These are phyloP conservation scores for Hylaeus anthracinus DNA, from an alignment of 1,140 invertebrate genomes.

Conservation along the genomic window DNA sequence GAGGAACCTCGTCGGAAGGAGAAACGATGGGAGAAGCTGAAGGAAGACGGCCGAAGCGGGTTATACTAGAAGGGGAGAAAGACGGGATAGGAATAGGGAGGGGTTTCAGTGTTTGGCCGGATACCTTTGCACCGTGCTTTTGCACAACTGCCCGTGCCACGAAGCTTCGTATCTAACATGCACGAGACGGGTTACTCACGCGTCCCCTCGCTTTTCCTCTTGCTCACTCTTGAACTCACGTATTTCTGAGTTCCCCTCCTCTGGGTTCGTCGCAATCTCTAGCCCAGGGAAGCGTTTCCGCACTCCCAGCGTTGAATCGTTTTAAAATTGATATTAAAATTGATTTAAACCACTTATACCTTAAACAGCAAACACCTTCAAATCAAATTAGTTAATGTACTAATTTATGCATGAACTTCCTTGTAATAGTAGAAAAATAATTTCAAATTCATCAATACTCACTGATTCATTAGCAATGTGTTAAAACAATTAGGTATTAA, in stretches of 20 bases:
- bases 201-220: not conserved
- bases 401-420: not conserved
- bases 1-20: not conserved
- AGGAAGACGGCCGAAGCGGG: slow-evolving; percentile 39
- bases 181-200: slow-evolving; percentile 44
- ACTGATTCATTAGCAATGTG: not conserved
- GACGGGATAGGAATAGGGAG: slow-evolving; percentile 22
- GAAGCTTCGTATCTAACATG: slow-evolving; percentile 38
- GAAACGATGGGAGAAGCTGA: slow-evolving; percentile 44
- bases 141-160: slow-evolving; percentile 42
- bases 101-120: slow-evolving; percentile 56
- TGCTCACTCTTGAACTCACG: not conserved
- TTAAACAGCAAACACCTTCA: not conserved
- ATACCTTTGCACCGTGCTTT: slow-evolving; percentile 40
- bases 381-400: not conserved
- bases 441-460: too few species aligned
- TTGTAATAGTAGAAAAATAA: not conserved
- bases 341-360: too few species aligned
- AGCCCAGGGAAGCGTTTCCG: slow-evolving; percentile 15
- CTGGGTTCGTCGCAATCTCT: not conserved
- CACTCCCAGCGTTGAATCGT: not conserved
- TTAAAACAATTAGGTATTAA: slow-evolving; percentile 58
- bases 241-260: slow-evolving; percentile 8
- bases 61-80: slow-evolving; percentile 45
- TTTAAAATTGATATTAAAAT: slow-evolving; percentile 5